These are phyloP conservation scores for Tetrao urogallus DNA, from an alignment of 2,113 vertebrate genomes.

Conservation along the genomic window DNA sequence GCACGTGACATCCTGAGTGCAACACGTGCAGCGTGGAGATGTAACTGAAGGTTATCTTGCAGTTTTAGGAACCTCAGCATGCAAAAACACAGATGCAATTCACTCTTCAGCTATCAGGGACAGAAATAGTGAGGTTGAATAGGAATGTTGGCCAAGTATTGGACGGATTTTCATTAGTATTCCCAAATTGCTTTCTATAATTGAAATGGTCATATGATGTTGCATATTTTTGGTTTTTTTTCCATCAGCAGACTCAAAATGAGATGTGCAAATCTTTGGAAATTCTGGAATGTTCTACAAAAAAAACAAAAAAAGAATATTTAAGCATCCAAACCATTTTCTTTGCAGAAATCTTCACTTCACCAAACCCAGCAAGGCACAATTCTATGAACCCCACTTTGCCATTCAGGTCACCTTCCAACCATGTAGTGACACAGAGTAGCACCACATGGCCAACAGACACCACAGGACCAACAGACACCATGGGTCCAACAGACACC, in stretches of 20 bases:
- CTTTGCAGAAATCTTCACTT: neutral
- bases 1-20: neutral
- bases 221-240: neutral
- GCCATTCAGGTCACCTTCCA: rapidly evolving
- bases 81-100: neutral
- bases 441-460: neutral
- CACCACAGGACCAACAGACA: no score
- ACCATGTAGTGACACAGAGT: neutral
- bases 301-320: neutral
- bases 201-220: neutral
- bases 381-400: neutral
- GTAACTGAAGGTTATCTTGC: neutral
- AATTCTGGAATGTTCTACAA: rapidly evolving
- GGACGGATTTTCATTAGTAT: neutral
- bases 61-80: neutral
- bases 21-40: neutral
- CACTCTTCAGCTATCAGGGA: neutral
- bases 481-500: no score
- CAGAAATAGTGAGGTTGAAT: neutral
- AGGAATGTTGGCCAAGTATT: neutral
- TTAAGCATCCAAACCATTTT: neutral
- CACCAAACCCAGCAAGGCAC: neutral
- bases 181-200: neutral
- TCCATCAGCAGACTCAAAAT: rapidly evolving
- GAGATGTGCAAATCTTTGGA: neutral